Conservation (phyloP, 2,888 invertebrate species). For the Epistrophe eligans region DNA sequence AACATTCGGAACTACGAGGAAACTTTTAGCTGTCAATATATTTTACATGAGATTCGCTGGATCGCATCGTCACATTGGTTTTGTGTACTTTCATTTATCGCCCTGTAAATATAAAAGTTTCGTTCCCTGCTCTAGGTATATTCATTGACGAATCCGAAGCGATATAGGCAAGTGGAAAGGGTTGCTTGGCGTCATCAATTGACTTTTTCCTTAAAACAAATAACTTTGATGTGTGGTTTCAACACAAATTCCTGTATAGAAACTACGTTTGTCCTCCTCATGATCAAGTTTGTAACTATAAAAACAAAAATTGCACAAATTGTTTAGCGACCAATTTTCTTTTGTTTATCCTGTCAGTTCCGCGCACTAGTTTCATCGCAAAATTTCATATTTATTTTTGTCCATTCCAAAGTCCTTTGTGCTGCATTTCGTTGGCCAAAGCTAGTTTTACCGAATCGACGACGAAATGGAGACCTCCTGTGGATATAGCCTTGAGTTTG, state of each 20-base stretch:
- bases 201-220: neutral
- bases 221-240: neutral
- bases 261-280: neutral
- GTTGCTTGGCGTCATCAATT: neutral
- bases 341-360: slow-evolving; percentile 54
- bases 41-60: too few species aligned
- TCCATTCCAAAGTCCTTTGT: slow-evolving; percentile 4
- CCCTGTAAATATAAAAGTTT: too few species aligned
- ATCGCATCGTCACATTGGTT: too few species aligned
- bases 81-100: too few species aligned
- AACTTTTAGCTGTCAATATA: too few species aligned
- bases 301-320: slow-evolving; percentile 22
- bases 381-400: slow-evolving; percentile 53
- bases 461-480: slow-evolving; percentile 16
- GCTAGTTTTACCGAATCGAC: slow-evolving; percentile 28
- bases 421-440: slow-evolving; percentile 23
- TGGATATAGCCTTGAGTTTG: slow-evolving; percentile 9
- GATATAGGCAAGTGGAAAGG: neutral
- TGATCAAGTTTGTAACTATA: neutral
- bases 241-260: neutral
- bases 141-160: too few species aligned
- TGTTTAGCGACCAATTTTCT: slow-evolving; percentile 46
- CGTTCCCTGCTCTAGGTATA: too few species aligned
- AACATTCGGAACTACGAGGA: too few species aligned
- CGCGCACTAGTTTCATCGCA: slow-evolving; percentile 24